Base-by-base conservation (phyloP, 2,797 vertebrate species). In the Sebastes diploproa region DNA sequence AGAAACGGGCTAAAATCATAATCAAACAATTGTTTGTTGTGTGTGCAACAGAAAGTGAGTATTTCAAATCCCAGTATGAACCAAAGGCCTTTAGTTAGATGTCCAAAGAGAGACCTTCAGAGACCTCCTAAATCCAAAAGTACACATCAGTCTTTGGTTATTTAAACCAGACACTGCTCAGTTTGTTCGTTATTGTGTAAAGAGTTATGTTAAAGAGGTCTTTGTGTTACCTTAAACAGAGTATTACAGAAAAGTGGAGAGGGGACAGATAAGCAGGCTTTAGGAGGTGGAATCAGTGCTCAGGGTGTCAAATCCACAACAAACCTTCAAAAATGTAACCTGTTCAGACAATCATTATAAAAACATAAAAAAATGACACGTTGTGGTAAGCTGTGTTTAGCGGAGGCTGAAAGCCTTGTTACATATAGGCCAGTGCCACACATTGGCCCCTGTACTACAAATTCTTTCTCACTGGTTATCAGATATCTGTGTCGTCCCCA, bases 391-490 rank as follows among this genome's bases (percentile, higher is more conserved):
- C 7, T 23, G 54, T 50, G 75, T 83, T 78, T 42, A 77, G 34
- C 13, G 1, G 82, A 67, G 77, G 82, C 79, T 86, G 71, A 86
- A 82, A 88, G 89, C 62, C 69, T 70, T 84, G 88, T 89, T 84
- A 92, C 90, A 87, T 89, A 92, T 89, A 90, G 86, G 83, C 78
- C 88, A 83, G 68, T 32, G 83, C 82, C 87, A 93, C 92, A 93
- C 92, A 95, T 90, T 89, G 38, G 89, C 72, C 88, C 94, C 94
- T 94, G 93, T 91, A 86, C 83, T 78, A 89, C 93, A 92, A 90
- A 89, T 92, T 93, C 89, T 88, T 92, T 94, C 92, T 93, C 92
- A 91, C 91, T 93, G 91, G 93, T 93, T 93, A 94, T 94, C 94
- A 91, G 94, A 92, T 95, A 89, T 92, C 92, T 89, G 90, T 89